Evolutionary conservation across 2,797 vertebrate genomes (phyloP).

Genomic region (Alca torda): DNA sequence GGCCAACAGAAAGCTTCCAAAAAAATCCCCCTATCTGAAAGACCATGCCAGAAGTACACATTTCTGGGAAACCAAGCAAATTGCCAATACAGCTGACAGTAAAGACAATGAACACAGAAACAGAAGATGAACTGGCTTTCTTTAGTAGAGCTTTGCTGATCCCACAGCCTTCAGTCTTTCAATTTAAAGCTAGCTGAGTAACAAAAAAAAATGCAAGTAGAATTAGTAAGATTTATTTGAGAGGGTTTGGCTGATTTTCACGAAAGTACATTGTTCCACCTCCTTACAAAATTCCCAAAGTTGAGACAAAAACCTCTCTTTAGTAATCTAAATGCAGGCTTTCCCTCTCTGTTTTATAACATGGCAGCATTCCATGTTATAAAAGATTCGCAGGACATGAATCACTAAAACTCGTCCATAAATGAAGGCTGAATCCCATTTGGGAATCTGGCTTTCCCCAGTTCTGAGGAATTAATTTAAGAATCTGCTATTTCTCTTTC

Average conservation of each 20-base stretch:
- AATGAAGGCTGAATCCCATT: constrained; percentile 19
- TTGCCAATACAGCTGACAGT: constrained; percentile 59
- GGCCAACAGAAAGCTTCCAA: constrained; percentile 41
- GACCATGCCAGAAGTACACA: constrained; percentile 43
- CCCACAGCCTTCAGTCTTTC: not conserved
- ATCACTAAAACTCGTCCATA: constrained; percentile 5
- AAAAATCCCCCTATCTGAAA: constrained; percentile 60
- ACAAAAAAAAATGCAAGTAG: not conserved
- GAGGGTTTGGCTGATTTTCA: not conserved
- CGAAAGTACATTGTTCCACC: not conserved
- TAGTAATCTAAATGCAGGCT: constrained; percentile 15
- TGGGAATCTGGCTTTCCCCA: constrained; percentile 34
- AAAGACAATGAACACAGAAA: constrained; percentile 53
- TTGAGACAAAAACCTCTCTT: constrained; percentile 31
- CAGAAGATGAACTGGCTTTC: constrained; percentile 42
- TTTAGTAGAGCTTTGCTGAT: constrained; percentile 11
- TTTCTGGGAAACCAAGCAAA: constrained; percentile 72
- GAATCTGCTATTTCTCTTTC: not conserved
- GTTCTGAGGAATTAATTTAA: constrained; percentile 39
- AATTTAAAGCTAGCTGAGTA: constrained; percentile 10
- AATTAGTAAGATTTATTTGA: not conserved
- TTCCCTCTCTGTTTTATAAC: constrained; percentile 49
- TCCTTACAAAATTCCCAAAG: constrained; percentile 36
- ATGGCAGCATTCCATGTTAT: constrained; percentile 21
- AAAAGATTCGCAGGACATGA: constrained; percentile 33